Conservation (phyloP, 2,797 vertebrate genomes). For the Gymnothorax reevesii region DNA sequence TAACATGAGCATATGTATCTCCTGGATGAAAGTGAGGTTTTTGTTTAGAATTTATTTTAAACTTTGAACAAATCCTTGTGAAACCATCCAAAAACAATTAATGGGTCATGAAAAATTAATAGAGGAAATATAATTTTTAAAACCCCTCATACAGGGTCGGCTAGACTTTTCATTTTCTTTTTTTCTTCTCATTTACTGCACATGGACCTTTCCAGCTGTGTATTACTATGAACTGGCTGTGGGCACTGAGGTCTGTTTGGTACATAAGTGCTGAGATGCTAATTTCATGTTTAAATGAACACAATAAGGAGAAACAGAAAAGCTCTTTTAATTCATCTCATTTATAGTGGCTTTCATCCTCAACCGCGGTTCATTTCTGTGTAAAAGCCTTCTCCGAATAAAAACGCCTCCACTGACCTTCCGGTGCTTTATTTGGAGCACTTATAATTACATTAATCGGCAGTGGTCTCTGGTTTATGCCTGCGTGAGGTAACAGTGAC, state of each 20-base stretch:
- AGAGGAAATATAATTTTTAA: not conserved
- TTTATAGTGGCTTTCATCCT: not conserved
- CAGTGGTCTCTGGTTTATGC: not conserved
- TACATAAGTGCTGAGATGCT: not conserved
- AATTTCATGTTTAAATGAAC: not conserved
- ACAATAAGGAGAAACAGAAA: not conserved
- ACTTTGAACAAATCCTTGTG: too few species aligned
- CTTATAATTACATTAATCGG: not conserved
- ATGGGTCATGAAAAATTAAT: not conserved
- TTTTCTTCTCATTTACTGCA: not conserved
- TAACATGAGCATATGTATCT: too few species aligned
- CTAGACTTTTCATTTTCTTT: not conserved
- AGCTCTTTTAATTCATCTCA: not conserved
- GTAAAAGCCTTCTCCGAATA: slow-evolving; percentile 8
- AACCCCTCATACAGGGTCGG: not conserved
- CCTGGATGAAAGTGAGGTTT: too few species aligned
- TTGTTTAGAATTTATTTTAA: too few species aligned
- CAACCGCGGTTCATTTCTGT: not conserved
- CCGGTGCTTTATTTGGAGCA: not conserved
- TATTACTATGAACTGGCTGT: not conserved
- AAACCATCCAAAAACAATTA: not conserved
- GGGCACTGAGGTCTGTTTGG: not conserved
- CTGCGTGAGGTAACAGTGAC: not conserved
- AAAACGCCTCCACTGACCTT: not conserved
- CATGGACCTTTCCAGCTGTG: not conserved